Conservation (phyloP, 1,140 invertebrate genomes). For the Fopius arisanus region DNA sequence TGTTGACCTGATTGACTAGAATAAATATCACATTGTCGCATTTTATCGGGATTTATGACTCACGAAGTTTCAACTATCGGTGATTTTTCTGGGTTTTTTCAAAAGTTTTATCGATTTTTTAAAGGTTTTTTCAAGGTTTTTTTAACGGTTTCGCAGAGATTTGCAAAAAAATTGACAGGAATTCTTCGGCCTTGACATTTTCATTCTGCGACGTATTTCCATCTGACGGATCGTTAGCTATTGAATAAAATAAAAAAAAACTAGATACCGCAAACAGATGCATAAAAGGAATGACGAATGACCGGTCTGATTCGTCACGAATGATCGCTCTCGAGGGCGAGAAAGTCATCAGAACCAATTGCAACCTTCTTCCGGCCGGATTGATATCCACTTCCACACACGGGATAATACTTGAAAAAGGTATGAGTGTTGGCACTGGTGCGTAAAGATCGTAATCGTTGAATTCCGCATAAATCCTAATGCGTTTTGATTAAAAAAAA, state of each 20-base stretch:
- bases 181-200: neutral
- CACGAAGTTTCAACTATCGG: no score
- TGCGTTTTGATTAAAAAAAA: neutral
- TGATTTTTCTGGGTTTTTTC: no score
- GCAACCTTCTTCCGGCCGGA: constrained; percentile 38
- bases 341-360: constrained; percentile 49
- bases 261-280: constrained; percentile 13
- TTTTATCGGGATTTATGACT: no score
- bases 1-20: no score
- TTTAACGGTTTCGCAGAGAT: no score
- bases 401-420: neutral
- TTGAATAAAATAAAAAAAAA: neutral
- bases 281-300: constrained; percentile 49
- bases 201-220: neutral
- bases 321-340: constrained; percentile 50
- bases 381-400: constrained; percentile 21
- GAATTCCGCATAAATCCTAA: constrained; percentile 9
- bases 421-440: neutral
- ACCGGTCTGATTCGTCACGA: constrained; percentile 54
- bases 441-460: constrained; percentile 32
- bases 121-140: no score
- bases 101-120: no score
- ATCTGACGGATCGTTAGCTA: neutral
- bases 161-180: no score
- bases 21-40: no score